Percentiles rank a stretch among this genome's conserved stretches.
These are phyloP conservation scores for Laticauda colubrina DNA, from an alignment of 2,113 vertebrate genomes.

Conservation along the genomic window DNA sequence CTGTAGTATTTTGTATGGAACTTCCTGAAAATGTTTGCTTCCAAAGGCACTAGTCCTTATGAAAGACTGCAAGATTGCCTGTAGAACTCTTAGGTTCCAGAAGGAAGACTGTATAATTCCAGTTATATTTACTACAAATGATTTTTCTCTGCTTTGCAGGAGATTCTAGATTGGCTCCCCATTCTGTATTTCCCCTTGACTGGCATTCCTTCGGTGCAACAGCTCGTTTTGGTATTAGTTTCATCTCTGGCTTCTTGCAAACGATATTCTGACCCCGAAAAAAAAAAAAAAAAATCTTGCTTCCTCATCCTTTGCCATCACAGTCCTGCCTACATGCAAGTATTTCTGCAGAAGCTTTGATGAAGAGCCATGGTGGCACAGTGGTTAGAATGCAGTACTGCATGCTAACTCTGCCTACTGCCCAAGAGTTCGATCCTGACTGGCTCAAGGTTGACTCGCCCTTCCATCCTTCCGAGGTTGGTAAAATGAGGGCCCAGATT, in stretches of 20 bases:
- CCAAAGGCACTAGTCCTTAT: not conserved
- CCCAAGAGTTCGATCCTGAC: no score
- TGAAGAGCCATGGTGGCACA: no score
- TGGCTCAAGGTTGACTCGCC: no score
- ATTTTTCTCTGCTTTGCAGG: not conserved
- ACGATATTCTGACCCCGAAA: not conserved
- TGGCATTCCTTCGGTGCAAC: not conserved
- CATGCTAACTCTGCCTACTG: no score
- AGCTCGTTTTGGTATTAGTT: not conserved
- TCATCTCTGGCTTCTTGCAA: not conserved
- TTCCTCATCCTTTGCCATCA: not conserved
- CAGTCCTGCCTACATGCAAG: not conserved
- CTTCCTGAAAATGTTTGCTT: not conserved
- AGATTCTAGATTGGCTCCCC: no score
- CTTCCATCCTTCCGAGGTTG: no score
- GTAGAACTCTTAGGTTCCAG: not conserved
- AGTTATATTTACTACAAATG: not conserved
- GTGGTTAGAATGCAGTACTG: no score
- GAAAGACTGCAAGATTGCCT: not conserved
- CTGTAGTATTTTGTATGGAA: not conserved
- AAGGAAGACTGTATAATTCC: not conserved
- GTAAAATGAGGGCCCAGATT: no score
- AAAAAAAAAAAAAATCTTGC: not conserved
- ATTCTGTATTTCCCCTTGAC: fast-evolving
- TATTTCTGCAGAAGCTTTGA: not conserved